These are phyloP conservation scores for Eupithecia exiguata DNA, from an alignment of 2,888 invertebrate genomes.

Conservation along the genomic window DNA sequence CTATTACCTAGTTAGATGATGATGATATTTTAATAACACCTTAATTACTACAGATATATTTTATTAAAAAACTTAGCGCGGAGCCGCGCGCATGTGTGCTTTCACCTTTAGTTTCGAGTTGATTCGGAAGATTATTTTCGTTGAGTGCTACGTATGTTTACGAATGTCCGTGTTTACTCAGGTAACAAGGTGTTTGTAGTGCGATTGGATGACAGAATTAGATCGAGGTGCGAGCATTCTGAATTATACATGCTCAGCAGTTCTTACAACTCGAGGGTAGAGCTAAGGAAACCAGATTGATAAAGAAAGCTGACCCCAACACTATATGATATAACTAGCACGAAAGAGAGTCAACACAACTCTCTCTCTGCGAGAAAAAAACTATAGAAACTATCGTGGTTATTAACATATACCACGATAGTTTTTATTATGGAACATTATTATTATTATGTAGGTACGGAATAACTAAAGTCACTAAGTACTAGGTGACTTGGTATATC, in stretches of 20 bases:
- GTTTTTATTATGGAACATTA: no score
- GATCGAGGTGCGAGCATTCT: slow-evolving; percentile 11
- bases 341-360: background rate
- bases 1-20: background rate
- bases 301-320: background rate
- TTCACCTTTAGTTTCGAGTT: slow-evolving; percentile 13
- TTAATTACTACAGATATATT: background rate
- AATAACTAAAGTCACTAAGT: no score
- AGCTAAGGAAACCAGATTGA: background rate
- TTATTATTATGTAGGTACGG: no score
- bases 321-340: background rate
- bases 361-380: no score
- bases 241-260: background rate
- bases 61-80: background rate
- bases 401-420: no score
- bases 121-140: slow-evolving; percentile 39
- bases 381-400: no score
- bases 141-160: slow-evolving; percentile 24
- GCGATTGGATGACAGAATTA: slow-evolving; percentile 24
- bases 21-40: background rate
- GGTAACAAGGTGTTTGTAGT: slow-evolving; percentile 40
- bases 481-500: no score
- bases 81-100: background rate
- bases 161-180: slow-evolving; percentile 30
- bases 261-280: background rate